These are phyloP conservation scores for Diadophis punctatus DNA, from an alignment of 2,113 vertebrate genomes.

Conservation along the genomic window DNA sequence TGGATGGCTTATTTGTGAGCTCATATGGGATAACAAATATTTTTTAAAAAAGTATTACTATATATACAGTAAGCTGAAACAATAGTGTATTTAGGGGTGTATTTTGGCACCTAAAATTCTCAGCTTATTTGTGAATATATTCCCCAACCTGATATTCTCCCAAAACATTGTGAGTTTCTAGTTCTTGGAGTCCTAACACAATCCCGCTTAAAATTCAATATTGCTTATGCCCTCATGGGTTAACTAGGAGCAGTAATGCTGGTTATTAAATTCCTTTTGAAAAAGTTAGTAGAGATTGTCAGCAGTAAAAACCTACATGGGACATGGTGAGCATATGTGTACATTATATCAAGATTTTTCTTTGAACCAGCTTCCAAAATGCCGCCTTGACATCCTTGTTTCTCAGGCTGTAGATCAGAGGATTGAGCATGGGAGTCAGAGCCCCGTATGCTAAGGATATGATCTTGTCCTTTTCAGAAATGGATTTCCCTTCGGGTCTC, in stretches of 20 bases:
- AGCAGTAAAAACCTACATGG: neutral
- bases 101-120: neutral
- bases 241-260: neutral
- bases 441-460: conserved; percentile 19
- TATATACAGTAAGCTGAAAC: neutral
- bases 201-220: neutral
- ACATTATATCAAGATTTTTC: neutral
- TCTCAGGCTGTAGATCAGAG: conserved; percentile 28
- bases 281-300: neutral
- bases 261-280: neutral
- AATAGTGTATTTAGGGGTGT: neutral
- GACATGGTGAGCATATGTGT: neutral
- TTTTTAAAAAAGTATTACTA: neutral
- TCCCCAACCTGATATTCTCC: neutral
- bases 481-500: conserved; percentile 7
- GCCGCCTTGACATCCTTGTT: conserved; percentile 35
- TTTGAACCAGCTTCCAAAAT: neutral
- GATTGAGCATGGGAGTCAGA: conserved; percentile 36
- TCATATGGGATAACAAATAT: neutral
- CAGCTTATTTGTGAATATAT: neutral
- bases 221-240: neutral
- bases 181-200: neutral
- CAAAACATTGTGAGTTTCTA: neutral
- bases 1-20: neutral
- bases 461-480: conserved; percentile 23